phyloP scores from a whole-genome alignment of 2,888 invertebrate genomes.

The Gandaritis pyraliata region DNA sequence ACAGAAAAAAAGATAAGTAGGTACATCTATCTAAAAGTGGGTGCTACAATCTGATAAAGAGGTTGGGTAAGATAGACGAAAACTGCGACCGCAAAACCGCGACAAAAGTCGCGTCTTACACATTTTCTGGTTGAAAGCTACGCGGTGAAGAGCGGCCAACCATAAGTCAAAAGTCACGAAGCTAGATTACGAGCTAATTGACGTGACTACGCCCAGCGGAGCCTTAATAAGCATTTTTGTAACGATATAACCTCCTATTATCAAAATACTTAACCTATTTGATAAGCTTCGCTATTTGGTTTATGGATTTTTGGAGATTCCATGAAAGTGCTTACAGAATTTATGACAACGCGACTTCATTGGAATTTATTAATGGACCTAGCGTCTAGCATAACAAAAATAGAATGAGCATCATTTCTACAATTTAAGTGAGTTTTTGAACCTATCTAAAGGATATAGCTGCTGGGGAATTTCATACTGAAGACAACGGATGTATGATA shows the following conservation, averaged over 20 bases:
- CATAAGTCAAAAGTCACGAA: conserved; percentile 83
- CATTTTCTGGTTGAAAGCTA: conserved; percentile 42
- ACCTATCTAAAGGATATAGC: too few species aligned
- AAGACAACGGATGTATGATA: too few species aligned
- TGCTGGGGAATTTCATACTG: too few species aligned
- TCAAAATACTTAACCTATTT: conserved; percentile 82
- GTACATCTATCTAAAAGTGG: too few species aligned
- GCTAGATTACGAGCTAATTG: conserved; percentile 73
- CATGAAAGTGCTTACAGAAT: conserved; percentile 8
- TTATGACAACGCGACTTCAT: background rate
- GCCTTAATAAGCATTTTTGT: conserved; percentile 79
- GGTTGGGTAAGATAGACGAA: too few species aligned
- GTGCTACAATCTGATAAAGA: too few species aligned
- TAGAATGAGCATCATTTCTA: too few species aligned
- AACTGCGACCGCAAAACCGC: background rate
- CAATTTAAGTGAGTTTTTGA: too few species aligned
- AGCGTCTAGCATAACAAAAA: too few species aligned
- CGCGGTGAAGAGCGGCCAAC: conserved; percentile 73
- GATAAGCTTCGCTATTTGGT: conserved; percentile 52
- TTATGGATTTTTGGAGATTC: conserved; percentile 28
- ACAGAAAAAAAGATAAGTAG: too few species aligned
- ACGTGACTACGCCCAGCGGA: conserved; percentile 72
- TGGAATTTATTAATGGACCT: too few species aligned
- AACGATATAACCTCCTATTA: conserved; percentile 76
- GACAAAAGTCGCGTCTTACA: conserved; percentile 23